phyloP scores from a whole-genome alignment of 2,113 vertebrate species.

The Phainopepla nitens region DNA sequence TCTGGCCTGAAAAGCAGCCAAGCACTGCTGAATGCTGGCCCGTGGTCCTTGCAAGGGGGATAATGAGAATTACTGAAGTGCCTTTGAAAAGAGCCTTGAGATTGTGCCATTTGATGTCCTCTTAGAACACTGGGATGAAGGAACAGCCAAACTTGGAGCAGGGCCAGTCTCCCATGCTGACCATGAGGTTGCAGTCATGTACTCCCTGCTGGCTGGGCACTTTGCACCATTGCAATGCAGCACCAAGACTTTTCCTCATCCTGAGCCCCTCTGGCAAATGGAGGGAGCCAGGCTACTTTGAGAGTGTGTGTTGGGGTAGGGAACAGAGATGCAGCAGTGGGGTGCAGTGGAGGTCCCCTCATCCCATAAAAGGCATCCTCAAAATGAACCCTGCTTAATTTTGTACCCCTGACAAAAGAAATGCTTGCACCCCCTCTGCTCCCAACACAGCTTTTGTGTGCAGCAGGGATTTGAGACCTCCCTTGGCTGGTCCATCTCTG shows the following conservation, averaged over 20 bases:
- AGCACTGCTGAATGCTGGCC: not conserved
- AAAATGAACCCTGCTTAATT: accelerated
- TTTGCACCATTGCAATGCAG: accelerated
- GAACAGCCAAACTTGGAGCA: not conserved
- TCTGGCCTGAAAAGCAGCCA: conserved; percentile 26
- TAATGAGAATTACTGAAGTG: not conserved
- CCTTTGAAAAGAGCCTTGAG: not conserved
- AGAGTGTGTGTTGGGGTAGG: not conserved
- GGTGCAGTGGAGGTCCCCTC: not conserved
- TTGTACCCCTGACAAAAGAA: accelerated
- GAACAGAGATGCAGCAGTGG: not conserved
- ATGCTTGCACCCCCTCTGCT: accelerated
- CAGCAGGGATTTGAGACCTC: not conserved
- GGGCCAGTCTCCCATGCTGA: not conserved
- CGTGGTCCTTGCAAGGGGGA: not conserved
- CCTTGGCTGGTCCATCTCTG: not conserved
- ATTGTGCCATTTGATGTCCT: not conserved
- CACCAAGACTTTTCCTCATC: not conserved
- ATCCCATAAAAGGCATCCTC: not conserved
- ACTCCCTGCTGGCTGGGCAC: not conserved
- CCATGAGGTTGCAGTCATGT: accelerated
- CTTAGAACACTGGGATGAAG: not conserved
- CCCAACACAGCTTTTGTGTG: accelerated
- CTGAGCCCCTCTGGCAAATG: not conserved
- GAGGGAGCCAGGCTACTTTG: not conserved